A percentile compares a stretch with the other conserved stretches of the same genome.
Evolutionary conservation across 2,797 vertebrate species (phyloP).

Genomic region (Melopsittacus undulatus): DNA sequence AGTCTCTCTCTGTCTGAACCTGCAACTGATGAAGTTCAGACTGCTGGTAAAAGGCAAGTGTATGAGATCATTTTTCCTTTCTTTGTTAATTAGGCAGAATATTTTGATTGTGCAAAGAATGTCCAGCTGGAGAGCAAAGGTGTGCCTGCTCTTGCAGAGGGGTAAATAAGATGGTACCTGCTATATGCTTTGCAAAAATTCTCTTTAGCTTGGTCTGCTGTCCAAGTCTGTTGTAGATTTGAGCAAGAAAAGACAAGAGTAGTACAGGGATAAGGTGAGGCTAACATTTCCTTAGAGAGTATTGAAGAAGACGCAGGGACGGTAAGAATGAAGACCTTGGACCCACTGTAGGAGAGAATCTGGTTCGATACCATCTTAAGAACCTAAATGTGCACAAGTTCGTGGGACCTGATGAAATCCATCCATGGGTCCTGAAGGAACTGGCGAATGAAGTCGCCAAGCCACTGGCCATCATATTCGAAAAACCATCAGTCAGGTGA

Average conservation of each 20-base stretch:
- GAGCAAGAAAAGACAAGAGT: background rate
- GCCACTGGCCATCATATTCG: no score
- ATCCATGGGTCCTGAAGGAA: no score
- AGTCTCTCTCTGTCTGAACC: background rate
- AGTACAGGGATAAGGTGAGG: background rate
- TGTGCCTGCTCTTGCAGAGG: background rate
- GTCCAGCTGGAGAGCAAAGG: fast-evolving
- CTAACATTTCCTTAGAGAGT: background rate
- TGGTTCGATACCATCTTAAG: no score
- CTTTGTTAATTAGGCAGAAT: background rate
- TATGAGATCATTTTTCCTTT: background rate
- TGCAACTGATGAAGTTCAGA: background rate
- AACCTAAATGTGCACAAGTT: no score
- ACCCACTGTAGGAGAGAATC: no score
- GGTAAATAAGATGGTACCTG: background rate
- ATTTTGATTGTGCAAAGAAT: background rate
- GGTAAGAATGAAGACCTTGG: no score
- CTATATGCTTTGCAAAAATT: background rate
- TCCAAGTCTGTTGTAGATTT: background rate
- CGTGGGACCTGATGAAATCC: no score
- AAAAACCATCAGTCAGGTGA: no score
- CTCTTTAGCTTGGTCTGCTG: background rate
- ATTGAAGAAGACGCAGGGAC: background rate
- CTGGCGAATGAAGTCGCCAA: no score
- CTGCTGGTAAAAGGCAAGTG: background rate